These are phyloP conservation scores for Dicentrarchus labrax DNA, from an alignment of 2,113 vertebrate species.

Conservation along the genomic window DNA sequence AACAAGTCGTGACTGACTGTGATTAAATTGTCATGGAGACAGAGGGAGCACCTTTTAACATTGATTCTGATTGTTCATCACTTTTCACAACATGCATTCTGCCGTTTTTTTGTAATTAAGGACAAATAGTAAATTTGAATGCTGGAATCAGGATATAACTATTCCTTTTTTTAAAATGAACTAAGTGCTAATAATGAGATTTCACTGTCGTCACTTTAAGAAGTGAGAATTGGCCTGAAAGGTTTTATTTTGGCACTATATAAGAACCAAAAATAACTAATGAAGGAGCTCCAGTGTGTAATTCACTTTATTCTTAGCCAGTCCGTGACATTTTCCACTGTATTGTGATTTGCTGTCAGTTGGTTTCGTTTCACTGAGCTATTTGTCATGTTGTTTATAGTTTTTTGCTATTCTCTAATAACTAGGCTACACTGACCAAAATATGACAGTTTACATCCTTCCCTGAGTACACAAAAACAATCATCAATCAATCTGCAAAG, in stretches of 20 bases:
- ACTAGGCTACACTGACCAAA: not conserved
- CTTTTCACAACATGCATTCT: not conserved
- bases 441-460: constrained; percentile 9
- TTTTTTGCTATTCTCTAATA: constrained; percentile 27
- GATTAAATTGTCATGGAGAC: constrained; percentile 64
- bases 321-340: constrained; percentile 33
- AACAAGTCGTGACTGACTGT: constrained; percentile 58
- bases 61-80: not conserved
- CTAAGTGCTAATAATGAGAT: not conserved
- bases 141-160: not conserved
- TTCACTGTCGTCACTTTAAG: not conserved
- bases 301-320: not conserved
- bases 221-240: not conserved
- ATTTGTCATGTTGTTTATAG: constrained; percentile 24
- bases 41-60: constrained; percentile 18
- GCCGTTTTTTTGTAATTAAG: not conserved
- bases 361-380: constrained; percentile 22
- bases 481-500: not conserved
- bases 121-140: not conserved
- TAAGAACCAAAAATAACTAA: constrained; percentile 6
- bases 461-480: not conserved
- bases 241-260: not conserved
- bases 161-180: not conserved
- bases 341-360: constrained; percentile 41
- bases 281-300: constrained; percentile 2